Base-by-base conservation (phyloP, 2,113 vertebrate species). In the Hydropotes inermis region DNA sequence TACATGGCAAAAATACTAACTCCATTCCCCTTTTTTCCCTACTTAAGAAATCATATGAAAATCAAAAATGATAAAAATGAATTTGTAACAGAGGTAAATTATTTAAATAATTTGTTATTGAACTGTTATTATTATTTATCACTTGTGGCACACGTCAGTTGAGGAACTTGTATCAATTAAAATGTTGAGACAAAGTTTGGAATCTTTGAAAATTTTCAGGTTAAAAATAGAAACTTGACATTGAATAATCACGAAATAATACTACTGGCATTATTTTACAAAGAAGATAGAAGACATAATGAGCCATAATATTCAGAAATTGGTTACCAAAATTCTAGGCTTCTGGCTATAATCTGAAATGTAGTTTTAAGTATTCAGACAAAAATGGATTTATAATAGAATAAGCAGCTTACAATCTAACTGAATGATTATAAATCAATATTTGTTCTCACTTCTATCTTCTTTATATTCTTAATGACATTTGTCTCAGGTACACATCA, bases 321-420 rank as follows among this genome's bases (percentile, higher is more conserved):
- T 90, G 17, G 97, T 90, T 87, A 95, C 70, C 19, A 89, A 96
- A 96, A 36, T 88, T 47, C 83, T 45, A 78, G 45, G 12, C 23
- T 36, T 86, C 19, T 70, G 55, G 47, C 76, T 83, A 86, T 90
- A 92, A 95, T 61, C 17, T 91, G 61, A 94, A 93, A 55, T 89
- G n/a, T n/a, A 61, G 61, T 86, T 97, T 50, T 87, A 78, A 57
- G 19, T 92, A 83, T 64, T 96, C 50, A 61, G 57, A 79, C 14
- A 74, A 78, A 82, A 82, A 89, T 79, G 17, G 16, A 96, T 92
- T 81, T 92, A 83, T 74, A 81, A 89, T 90, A 13, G 23, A 96
- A 95, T 89, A 91, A 64, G 36, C 39, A 74, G 43, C 79, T 89
- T 91, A 27, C 52, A 95, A 58, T 87, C 60, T 61, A 87, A 85